These are phyloP conservation scores for Tetragonula clypearis DNA, from an alignment of 1,140 invertebrate species.

Conservation along the genomic window DNA sequence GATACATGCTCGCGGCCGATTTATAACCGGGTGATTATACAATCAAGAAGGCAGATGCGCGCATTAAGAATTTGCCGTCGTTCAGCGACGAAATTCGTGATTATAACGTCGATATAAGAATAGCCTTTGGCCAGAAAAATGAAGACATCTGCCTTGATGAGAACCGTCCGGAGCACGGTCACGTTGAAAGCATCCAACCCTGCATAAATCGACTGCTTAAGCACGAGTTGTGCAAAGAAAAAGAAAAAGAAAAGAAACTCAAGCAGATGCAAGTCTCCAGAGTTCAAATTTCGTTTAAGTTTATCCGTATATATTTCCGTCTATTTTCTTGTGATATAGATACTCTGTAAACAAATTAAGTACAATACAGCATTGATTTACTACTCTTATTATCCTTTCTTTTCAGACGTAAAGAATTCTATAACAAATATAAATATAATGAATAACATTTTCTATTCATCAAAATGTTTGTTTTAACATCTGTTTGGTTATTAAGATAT, in stretches of 20 bases:
- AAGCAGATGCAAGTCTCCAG: constrained; percentile 35
- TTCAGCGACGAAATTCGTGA: constrained; percentile 16
- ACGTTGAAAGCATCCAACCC: constrained; percentile 11
- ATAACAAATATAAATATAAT: too few species aligned
- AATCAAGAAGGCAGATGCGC: constrained; percentile 41
- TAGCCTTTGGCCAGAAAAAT: constrained; percentile 38
- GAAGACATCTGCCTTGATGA: constrained; percentile 54
- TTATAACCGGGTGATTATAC: constrained; percentile 39
- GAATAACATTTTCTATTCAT: not conserved
- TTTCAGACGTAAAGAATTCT: not conserved
- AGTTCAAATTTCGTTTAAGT: not conserved
- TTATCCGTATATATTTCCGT: not conserved
- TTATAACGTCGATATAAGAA: constrained; percentile 32
- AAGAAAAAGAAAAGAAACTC: not conserved
- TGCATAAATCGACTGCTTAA: constrained; percentile 31
- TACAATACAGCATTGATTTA: not conserved
- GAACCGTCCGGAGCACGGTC: constrained; percentile 10
- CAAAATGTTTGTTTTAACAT: too few species aligned
- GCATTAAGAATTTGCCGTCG: constrained; percentile 1
- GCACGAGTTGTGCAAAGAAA: not conserved
- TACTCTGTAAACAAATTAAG: not conserved
- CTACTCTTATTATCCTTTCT: not conserved
- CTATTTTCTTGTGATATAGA: not conserved
- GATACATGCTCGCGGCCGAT: constrained; percentile 21
- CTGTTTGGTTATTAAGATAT: too few species aligned